Conservation (phyloP, 2,888 invertebrate genomes). For the Nomada fabriciana region DNA sequence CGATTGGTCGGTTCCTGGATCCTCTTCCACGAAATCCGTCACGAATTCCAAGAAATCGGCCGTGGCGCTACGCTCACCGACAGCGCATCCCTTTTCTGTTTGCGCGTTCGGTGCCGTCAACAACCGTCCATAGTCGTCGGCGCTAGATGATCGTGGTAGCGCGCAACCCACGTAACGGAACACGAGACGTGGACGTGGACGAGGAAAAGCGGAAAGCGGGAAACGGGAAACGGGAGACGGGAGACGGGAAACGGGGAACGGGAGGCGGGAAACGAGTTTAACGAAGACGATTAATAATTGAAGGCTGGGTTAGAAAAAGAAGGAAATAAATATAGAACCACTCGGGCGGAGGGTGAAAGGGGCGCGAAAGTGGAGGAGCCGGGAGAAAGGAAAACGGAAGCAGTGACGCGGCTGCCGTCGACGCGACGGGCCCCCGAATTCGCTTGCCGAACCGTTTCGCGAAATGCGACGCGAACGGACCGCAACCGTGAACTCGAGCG, state of each 20-base stretch:
- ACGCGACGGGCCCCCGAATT: too few species aligned
- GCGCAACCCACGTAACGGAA: conserved; percentile 9
- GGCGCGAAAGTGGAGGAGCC: background rate
- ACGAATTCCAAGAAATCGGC: conserved; percentile 64
- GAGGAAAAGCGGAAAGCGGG: background rate
- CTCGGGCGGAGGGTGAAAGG: background rate
- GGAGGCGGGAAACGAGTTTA: background rate
- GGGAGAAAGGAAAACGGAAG: too few species aligned
- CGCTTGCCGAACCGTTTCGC: too few species aligned
- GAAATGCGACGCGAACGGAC: too few species aligned
- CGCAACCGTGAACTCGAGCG: too few species aligned
- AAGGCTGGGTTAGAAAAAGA: background rate
- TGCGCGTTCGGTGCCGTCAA: conserved; percentile 39
- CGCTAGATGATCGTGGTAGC: conserved; percentile 33
- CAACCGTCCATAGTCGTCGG: conserved; percentile 39
- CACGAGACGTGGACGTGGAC: background rate
- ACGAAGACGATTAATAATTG: background rate
- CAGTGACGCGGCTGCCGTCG: too few species aligned
- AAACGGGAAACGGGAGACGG: background rate
- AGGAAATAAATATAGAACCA: background rate
- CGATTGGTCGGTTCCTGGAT: conserved; percentile 53
- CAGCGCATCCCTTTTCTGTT: conserved; percentile 51
- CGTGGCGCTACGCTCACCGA: conserved; percentile 44
- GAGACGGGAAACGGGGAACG: background rate
- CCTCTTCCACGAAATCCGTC: conserved; percentile 66